Evolutionary conservation across 2,113 vertebrate species (phyloP).

Genomic region (Lethenteron camtschaticum): DNA sequence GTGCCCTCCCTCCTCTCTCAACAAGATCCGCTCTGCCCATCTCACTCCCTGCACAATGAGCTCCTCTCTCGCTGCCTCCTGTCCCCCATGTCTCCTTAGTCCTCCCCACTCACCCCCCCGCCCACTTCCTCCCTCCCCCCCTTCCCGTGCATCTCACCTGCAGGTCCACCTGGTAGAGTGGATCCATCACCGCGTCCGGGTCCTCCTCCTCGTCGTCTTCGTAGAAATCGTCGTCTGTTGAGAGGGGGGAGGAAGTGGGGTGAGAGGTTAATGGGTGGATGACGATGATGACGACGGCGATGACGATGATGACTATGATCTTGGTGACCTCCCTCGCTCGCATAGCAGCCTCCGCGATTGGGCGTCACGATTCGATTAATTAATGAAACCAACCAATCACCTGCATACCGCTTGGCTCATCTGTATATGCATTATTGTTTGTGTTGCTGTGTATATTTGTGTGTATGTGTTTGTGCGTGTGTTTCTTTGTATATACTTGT

Average conservation of each 20-base stretch:
- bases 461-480: no score
- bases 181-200: slow-evolving; percentile 84
- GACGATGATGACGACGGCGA: no score
- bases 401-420: no score
- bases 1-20: not conserved
- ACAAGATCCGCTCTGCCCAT: not conserved
- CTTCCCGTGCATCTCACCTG: slow-evolving; percentile 27
- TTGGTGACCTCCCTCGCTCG: no score
- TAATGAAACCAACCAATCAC: no score
- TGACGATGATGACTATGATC: no score
- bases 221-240: slow-evolving; percentile 80
- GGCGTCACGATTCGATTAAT: no score
- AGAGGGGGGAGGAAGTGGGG: not conserved
- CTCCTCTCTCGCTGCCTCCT: not conserved
- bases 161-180: slow-evolving; percentile 81
- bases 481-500: no score
- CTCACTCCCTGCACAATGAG: not conserved
- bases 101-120: not conserved
- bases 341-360: no score
- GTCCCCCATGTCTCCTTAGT: not conserved
- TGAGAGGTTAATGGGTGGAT: not conserved
- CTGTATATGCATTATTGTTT: no score
- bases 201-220: slow-evolving; percentile 95
- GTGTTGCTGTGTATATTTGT: no score
- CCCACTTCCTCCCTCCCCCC: not conserved